Evolutionary conservation across 2,797 vertebrate species (phyloP).

Genomic region (Sebastes taczanowskii): DNA sequence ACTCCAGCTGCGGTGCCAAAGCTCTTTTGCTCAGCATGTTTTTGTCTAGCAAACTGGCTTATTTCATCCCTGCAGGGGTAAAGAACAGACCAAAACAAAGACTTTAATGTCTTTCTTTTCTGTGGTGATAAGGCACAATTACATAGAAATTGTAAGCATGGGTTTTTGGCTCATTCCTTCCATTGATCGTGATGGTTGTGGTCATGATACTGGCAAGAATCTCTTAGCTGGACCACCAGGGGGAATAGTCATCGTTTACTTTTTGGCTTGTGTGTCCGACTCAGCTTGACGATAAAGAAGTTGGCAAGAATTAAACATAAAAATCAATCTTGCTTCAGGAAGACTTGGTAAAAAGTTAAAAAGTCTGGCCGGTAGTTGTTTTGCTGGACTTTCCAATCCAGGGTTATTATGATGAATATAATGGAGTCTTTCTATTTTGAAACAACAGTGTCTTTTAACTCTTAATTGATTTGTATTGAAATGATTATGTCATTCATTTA

Average conservation of each 20-base stretch:
- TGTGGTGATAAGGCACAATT: slow-evolving; percentile 58
- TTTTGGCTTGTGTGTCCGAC: slow-evolving; percentile 11
- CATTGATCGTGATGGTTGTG: slow-evolving; percentile 55
- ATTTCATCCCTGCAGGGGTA: slow-evolving; percentile 4
- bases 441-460: not conserved
- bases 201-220: slow-evolving; percentile 43
- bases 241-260: slow-evolving; percentile 39
- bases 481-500: not conserved
- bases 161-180: slow-evolving; percentile 53
- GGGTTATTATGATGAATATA: slow-evolving; percentile 4
- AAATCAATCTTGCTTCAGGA: slow-evolving; percentile 38
- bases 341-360: slow-evolving; percentile 13
- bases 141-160: slow-evolving; percentile 39
- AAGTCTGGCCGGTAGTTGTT: slow-evolving; percentile 14
- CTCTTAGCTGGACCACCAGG: slow-evolving; percentile 36
- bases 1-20: slow-evolving; percentile 2
- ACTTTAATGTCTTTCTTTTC: slow-evolving; percentile 26
- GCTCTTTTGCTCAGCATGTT: slow-evolving; percentile 7
- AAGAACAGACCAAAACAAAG: slow-evolving; percentile 20
- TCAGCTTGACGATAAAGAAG: slow-evolving; percentile 55
- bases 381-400: slow-evolving; percentile 13
- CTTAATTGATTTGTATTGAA: slow-evolving; percentile 13
- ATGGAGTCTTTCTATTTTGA: slow-evolving; percentile 4
- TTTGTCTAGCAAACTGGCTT: not conserved
- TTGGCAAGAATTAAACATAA: slow-evolving; percentile 44